Evolutionary conservation across 2,797 vertebrate species (phyloP), one percentile per base, ranked within the genome.

Genomic region (Galaxias olidus): DNA sequence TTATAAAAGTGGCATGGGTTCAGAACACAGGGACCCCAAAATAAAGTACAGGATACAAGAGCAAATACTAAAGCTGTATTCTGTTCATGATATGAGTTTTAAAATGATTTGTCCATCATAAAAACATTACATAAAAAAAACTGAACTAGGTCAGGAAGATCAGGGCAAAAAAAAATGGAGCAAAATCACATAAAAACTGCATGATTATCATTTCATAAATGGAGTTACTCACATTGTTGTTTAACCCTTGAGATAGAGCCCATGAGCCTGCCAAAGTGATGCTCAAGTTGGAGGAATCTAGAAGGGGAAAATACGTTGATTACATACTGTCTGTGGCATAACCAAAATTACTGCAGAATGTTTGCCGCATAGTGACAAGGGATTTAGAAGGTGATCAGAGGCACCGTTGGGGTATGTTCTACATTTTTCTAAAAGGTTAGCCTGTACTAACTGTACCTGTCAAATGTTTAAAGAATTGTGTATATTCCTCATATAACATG

Each of bases 221-320:
- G n/a, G 11, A 65, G 51, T 63, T 85, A 88, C 90, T 90, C 30
- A 94, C 95, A 72, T 86, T 89, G 19, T 74, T 63, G 45, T 76
- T 8, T 17, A 57, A 4, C 10, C 65, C 74, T 43, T 71, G 83
- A 73, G 70, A 73, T 78, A 96, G 19, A 0, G 93, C 87, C 86
- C 94, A 95, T 0, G 90, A 94, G 53, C 92, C 91, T 8, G 89
- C 93, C 71, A 93, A 81, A 0, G 9, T 44, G 76, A 97, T 75
- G 71, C 88, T 94, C 74, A 96, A 70, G 45, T 76, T 44, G 18
- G 79, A 66, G 64, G 74, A 65, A 61, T 90, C 91, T 92, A 64
- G 8, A 61, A 52, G 5, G 68, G 15, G 47, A 13, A 30, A 30
- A 30, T 30, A 30, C 30, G 30, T 30, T 30, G 2, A 30, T 6